Base-by-base conservation (phyloP, 1,140 invertebrate species). In the Heliconius melpomene region DNA sequence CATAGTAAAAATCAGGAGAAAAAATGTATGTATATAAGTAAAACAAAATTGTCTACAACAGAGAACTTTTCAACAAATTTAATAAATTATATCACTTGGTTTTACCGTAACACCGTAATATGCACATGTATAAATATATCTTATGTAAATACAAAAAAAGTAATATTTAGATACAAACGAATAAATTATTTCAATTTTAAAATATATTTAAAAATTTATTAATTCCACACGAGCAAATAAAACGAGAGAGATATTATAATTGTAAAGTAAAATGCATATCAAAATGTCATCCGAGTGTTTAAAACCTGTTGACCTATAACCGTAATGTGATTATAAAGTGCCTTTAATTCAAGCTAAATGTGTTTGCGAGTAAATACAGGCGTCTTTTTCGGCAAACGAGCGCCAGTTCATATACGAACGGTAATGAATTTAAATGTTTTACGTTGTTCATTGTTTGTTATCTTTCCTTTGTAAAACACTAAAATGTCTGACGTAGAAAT, bases 381-480 rank as follows among this genome's bases (percentile, higher is more conserved):
- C 60, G 23, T 76, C 75, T 70, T 7, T 66, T 76, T 76, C 20
- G 75, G n/a, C 75, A 70, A 76, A 76, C 26, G 75, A 76, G 60
- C 32, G 46, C 20, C 38, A 70, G n/a, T 70, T 76, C 66, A 75
- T 40, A 70, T 76, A 40, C 36, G 26, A n/a, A 23, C 74, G 60
- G 60, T 66, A 54, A 60, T 75, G 74, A 75, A 75, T 75, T 57
- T 32, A 75, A 75, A 75, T 75, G 52, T 66, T 66, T 66, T 16
- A 66, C 60, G n/a, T 66, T 66, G 60, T 26, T 26, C 57, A 60
- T 60, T 66, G 60, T 66, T 66, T 66, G 60, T 66, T 66, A 23
- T 66, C 60, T 29, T 66, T 66, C 60, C 26, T 66, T 66, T 66
- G 60, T 66, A 29, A 23, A n/a, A 66, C 60, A 26, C 60, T 66